Base-by-base conservation (phyloP, 2,113 vertebrate genomes). In the Cavia aperea region DNA sequence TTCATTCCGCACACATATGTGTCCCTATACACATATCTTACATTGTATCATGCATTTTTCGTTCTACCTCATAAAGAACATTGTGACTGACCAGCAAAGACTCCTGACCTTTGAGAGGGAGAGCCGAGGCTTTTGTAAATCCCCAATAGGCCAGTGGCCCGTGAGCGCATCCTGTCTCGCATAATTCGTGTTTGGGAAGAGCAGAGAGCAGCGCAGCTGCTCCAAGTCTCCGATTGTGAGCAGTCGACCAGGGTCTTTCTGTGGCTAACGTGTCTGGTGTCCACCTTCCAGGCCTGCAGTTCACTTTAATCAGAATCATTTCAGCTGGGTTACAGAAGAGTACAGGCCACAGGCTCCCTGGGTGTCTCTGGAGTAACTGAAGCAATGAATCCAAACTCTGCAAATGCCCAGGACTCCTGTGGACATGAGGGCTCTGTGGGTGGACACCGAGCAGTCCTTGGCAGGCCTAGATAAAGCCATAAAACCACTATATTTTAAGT, bases 261-360 rank as follows among this genome's bases (percentile, higher is more conserved):
- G 73, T 8, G 65, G 81, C 75, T 49, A 5, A 60, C 21, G 58
- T 18, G 16, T 36, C 89, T 91, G 73, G 49, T 66, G 33, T 83
- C 31, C 0, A 21, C 56, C 84, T 23, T 77, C 85, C 81, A 65
- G 39, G 19, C 12, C 26, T 43, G 23, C 7, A 46, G 73, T 68
- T 96, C 56, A 51, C 58, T 70, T 90, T 56, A 73, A 77, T 89
- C 82, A 78, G 51, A 83, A 82, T 89, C 49, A 26, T 89, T 78
- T 92, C 29, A 51, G 66, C 56, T 73, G 72, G 85, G 29, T 83
- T 60, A 65, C 31, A 86, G 68, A 75, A 63, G 79, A 63, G 68
- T 56, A 18, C 13, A 73, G 46, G 90, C 60, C 78, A 84, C 15
- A 36, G 63, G 51, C 51, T 12, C 66, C 62, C 7, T 2, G 73